These are phyloP conservation scores for Anoplopoma fimbria DNA, from an alignment of 2,113 vertebrate species.

Conservation along the genomic window DNA sequence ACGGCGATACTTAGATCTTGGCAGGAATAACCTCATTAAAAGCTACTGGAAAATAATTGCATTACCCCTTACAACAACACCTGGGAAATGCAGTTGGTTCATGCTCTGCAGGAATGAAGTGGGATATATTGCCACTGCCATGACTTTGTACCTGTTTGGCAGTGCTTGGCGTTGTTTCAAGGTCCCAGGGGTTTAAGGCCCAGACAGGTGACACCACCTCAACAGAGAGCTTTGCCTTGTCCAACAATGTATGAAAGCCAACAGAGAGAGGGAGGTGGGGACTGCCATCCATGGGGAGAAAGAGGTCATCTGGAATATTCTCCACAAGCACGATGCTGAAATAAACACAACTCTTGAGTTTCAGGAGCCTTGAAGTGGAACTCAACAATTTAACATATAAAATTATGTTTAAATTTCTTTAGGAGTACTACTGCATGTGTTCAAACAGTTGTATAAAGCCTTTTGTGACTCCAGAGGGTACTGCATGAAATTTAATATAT, in stretches of 20 bases:
- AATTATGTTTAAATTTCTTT: background rate
- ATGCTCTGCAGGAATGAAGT: background rate
- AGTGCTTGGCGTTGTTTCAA: slow-evolving; percentile 81
- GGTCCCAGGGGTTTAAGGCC: slow-evolving; percentile 79
- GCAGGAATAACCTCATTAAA: slow-evolving; percentile 54
- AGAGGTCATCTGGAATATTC: slow-evolving; percentile 92
- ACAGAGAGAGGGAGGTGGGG: slow-evolving; percentile 87
- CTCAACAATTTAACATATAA: background rate
- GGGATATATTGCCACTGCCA: background rate
- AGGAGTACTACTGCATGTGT: background rate
- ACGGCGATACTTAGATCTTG: slow-evolving; percentile 31
- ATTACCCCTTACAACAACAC: slow-evolving; percentile 30
- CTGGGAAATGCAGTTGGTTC: slow-evolving; percentile 27
- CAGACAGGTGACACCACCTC: slow-evolving; percentile 94
- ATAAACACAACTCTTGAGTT: slow-evolving; percentile 14
- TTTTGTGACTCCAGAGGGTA: background rate
- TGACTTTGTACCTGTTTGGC: slow-evolving; percentile 86
- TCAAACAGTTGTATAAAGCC: background rate
- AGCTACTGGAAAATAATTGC: slow-evolving; percentile 55
- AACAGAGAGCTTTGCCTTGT: slow-evolving; percentile 89
- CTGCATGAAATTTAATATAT: background rate
- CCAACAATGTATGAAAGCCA: slow-evolving; percentile 91
- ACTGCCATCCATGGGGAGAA: slow-evolving; percentile 84
- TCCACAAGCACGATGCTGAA: slow-evolving; percentile 91
- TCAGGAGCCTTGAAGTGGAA: background rate